Conservation (phyloP, 2,113 vertebrate genomes). For the Entomyzon cyanotis region DNA sequence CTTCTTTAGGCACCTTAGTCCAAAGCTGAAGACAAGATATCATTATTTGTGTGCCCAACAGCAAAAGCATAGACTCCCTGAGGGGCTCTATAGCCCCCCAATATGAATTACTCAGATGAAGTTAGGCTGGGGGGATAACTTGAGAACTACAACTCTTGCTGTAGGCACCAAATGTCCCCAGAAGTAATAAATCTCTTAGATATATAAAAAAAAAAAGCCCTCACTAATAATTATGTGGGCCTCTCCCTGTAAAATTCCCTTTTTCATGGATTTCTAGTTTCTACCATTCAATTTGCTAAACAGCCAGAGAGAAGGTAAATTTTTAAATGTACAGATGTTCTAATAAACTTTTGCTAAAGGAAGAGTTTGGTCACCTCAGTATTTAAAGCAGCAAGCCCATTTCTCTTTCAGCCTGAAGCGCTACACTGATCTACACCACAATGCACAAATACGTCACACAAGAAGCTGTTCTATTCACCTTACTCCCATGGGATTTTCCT, state of each 20-base stretch:
- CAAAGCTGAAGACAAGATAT: background rate
- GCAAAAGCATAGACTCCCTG: background rate
- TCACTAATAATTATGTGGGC: background rate
- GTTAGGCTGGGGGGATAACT: background rate
- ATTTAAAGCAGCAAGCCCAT: background rate
- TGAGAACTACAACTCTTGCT: background rate
- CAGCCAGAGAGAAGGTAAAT: background rate
- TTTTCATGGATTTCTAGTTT: background rate
- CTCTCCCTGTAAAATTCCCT: background rate
- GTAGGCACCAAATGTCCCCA: background rate
- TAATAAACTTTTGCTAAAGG: background rate
- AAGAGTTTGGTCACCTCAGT: background rate
- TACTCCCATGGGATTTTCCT: background rate
- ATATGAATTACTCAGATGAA: background rate
- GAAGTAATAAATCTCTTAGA: background rate
- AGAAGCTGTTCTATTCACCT: background rate
- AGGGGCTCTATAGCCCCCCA: background rate
- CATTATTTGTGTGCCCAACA: background rate
- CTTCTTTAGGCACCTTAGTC: background rate
- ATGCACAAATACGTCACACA: background rate
- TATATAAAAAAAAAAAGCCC: background rate
- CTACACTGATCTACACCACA: fast-evolving
- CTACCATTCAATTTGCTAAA: background rate
- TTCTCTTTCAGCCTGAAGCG: background rate
- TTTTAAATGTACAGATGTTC: background rate